A percentile compares a stretch with the other conserved stretches of the same genome.
These are phyloP conservation scores for Dermolepida albohirtum DNA, from an alignment of 2,888 invertebrate genomes.

Conservation along the genomic window DNA sequence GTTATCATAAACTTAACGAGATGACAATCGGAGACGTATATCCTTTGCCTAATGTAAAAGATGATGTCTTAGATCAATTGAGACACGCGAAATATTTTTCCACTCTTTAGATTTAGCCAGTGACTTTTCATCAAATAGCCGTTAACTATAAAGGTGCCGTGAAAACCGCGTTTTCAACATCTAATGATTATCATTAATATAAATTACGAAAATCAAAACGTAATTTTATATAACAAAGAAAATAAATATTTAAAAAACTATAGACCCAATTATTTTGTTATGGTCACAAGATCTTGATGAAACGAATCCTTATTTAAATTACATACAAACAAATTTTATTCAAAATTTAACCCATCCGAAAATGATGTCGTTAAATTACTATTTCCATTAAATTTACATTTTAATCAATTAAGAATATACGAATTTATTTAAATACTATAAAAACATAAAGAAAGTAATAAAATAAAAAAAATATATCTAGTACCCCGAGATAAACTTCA, in stretches of 20 bases:
- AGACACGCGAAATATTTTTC: constrained; percentile 59
- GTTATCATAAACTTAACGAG: constrained; percentile 60
- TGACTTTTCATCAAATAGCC: constrained; percentile 61
- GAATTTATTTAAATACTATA: constrained; percentile 42
- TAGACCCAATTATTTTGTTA: constrained; percentile 37
- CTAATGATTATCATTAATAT: constrained; percentile 49
- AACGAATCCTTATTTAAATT: constrained; percentile 39
- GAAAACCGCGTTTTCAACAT: constrained; percentile 60
- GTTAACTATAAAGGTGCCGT: constrained; percentile 48
- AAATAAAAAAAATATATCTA: constrained; percentile 29
- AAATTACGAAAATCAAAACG: constrained; percentile 38
- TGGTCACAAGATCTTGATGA: constrained; percentile 46
- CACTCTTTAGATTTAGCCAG: constrained; percentile 57
- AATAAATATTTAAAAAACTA: constrained; percentile 36
- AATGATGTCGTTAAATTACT: constrained; percentile 36
- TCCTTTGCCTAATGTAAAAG: constrained; percentile 35
- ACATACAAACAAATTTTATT: constrained; percentile 29
- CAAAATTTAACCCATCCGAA: constrained; percentile 27
- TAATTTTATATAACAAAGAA: constrained; percentile 31
- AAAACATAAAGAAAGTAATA: constrained; percentile 33
- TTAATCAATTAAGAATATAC: constrained; percentile 42
- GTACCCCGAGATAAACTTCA: constrained; percentile 31
- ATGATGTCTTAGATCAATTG: constrained; percentile 59
- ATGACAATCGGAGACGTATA: constrained; percentile 57
- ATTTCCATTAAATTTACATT: constrained; percentile 37